phyloP scores from a whole-genome alignment of 2,888 invertebrate genomes.

The Nephrotoma appendiculata region DNA sequence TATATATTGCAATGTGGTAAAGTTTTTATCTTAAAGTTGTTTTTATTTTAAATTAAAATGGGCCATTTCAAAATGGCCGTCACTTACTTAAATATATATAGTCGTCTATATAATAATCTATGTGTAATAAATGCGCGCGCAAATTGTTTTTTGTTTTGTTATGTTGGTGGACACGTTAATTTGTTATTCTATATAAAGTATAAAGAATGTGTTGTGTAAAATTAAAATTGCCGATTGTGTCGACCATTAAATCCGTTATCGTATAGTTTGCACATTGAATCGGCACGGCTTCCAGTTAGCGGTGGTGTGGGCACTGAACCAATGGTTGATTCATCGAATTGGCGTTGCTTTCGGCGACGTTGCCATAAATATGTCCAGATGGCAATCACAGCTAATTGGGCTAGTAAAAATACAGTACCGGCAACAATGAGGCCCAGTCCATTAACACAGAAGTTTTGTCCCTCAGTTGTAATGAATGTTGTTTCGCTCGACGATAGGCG shows the following conservation, averaged over 20 bases:
- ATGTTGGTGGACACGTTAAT: background rate
- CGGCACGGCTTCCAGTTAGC: constrained; percentile 52
- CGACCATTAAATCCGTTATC: constrained; percentile 68
- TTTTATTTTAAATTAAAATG: background rate
- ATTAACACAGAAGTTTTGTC: constrained; percentile 34
- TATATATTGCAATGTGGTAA: background rate
- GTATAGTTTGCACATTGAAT: constrained; percentile 75
- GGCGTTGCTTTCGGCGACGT: constrained; percentile 41
- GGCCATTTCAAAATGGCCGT: background rate
- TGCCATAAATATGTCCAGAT: constrained; percentile 85
- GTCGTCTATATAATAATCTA: background rate
- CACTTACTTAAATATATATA: background rate
- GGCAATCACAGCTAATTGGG: constrained; percentile 73
- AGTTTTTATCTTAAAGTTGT: background rate
- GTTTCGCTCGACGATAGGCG: constrained; percentile 47
- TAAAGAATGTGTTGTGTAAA: constrained; percentile 1
- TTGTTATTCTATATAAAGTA: constrained; percentile 3
- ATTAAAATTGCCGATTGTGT: constrained; percentile 30
- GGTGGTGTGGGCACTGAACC: constrained; percentile 39
- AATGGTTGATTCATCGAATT: constrained; percentile 20
- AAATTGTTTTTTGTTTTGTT: background rate
- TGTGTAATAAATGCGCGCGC: background rate
- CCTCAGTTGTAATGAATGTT: constrained; percentile 50
- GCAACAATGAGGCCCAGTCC: constrained; percentile 59
- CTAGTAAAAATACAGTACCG: constrained; percentile 70